Evolutionary conservation across 2,888 invertebrate species (phyloP), one percentile per base, ranked within the genome.

Genomic region (Coelogynopora nodosa): DNA sequence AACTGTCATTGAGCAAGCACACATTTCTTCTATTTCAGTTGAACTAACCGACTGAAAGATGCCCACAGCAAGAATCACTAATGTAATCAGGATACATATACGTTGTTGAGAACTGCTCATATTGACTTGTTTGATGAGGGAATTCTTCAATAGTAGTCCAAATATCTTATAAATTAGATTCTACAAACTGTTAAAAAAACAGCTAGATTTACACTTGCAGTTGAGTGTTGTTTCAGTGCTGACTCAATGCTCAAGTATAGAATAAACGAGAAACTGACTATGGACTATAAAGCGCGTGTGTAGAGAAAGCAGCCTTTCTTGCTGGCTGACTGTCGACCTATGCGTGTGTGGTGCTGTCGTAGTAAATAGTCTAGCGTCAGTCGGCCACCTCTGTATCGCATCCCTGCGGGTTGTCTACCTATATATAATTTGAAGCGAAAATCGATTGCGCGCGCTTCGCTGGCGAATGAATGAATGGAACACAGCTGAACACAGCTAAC

Each of bases 361-460:
- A n/a, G 49, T 13, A 49, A 13, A 49, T 49, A 13, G 10, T 49
- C 49, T 49, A 5, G 49, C 49, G 49, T 49, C 49, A 49, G 18
- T 49, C 49, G 49, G 49, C 49, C 49, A 49, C 49, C 49, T 13
- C 18, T 49, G 49, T 49, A 49, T 49, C 49, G 5, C 49, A 13
- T 49, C 49, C 49, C 49, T 49, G 49, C 18, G 49, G 82, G 86
- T 30, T 74, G 80, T 30, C 30, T 85, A 2, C 80, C 81, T 81
- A 86, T 88, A 10, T 88, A 88, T 31, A 88, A 87, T 27, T 87
- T 82, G n/a, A 88, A 88, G 29, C 87, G 88, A 10, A 87, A 89
- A 85, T 87, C 88, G 27, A 88, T 90, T 80, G 88, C 87, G 0
- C 90, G 90, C 85, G 86, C 88, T 18, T 67, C 5, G 28, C 30